These are phyloP conservation scores for Malurus leucopterus DNA, from an alignment of 2,797 vertebrate species.

Conservation along the genomic window DNA sequence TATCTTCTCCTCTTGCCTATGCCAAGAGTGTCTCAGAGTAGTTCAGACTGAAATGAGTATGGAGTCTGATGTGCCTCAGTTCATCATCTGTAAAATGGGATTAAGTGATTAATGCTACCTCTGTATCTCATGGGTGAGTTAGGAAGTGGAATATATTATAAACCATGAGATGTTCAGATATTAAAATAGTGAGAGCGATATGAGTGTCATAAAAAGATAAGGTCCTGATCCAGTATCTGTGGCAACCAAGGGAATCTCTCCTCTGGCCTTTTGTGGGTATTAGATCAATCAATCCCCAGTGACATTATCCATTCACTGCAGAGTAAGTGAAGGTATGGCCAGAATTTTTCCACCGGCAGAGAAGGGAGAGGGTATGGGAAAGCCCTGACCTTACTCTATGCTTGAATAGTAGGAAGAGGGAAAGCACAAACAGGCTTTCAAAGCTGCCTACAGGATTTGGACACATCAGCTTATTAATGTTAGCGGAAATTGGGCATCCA, in stretches of 20 bases:
- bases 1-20: constrained; percentile 25
- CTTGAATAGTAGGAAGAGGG: constrained; percentile 67
- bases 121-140: constrained; percentile 28
- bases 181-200: constrained; percentile 56
- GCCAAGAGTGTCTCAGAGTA: constrained; percentile 24
- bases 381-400: constrained; percentile 65
- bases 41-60: constrained; percentile 14
- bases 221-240: constrained; percentile 68
- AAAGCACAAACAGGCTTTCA: constrained; percentile 68
- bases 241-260: constrained; percentile 67
- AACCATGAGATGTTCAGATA: constrained; percentile 43
- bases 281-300: constrained; percentile 68
- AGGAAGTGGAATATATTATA: constrained; percentile 45
- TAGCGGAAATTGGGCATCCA: constrained; percentile 67
- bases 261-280: constrained; percentile 66
- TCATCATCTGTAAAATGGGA: constrained; percentile 62
- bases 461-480: constrained; percentile 68
- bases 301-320: constrained; percentile 66
- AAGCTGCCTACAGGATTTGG: constrained; percentile 68
- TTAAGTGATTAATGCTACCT: constrained; percentile 60
- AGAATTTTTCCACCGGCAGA: constrained; percentile 65
- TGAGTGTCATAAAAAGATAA: constrained; percentile 60
- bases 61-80: constrained; percentile 38
- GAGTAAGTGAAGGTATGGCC: constrained; percentile 67
- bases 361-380: constrained; percentile 68